Percentiles rank a stretch among this genome's conserved stretches.
phyloP scores from a whole-genome alignment of 92 coral and sea anemone species.

The Anthopleura xanthogrammica region DNA sequence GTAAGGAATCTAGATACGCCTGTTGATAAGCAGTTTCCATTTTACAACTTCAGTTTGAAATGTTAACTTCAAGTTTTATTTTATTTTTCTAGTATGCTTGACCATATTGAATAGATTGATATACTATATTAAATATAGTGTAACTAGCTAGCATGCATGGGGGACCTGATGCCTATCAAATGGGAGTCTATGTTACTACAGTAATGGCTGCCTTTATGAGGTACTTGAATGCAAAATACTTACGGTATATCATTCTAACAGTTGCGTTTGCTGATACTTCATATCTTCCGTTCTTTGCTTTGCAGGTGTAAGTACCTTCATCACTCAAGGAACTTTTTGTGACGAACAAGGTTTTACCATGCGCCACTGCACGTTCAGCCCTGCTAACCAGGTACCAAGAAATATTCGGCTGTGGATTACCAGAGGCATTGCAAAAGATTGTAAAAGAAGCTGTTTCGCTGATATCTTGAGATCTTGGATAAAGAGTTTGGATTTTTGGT shows the following conservation, averaged over 20 bases:
- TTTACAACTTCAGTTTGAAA: no score
- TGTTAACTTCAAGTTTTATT: no score
- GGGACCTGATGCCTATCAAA: no score
- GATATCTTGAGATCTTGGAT: constrained; percentile 38
- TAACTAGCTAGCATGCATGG: no score
- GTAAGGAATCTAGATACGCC: no score
- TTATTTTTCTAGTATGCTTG: no score
- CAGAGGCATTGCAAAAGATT: constrained; percentile 73
- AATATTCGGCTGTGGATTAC: constrained; percentile 65
- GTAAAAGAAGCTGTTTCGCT: constrained; percentile 54
- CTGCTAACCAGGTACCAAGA: constrained; percentile 52
- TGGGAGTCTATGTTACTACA: no score
- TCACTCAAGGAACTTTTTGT: constrained; percentile 28
- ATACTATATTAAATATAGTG: no score
- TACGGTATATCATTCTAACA: constrained; percentile 46
- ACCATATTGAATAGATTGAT: no score
- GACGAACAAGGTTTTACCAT: constrained; percentile 22
- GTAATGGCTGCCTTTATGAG: no score
- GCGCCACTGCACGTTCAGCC: background rate
- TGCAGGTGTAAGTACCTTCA: constrained; percentile 54
- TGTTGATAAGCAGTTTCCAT: no score
- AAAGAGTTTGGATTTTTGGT: constrained; percentile 37
- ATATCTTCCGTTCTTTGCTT: constrained; percentile 51
- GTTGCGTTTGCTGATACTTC: constrained; percentile 31
- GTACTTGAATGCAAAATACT: background rate